These are phyloP conservation scores for Macquaria australasica DNA, from an alignment of 2,113 vertebrate species.

Conservation along the genomic window DNA sequence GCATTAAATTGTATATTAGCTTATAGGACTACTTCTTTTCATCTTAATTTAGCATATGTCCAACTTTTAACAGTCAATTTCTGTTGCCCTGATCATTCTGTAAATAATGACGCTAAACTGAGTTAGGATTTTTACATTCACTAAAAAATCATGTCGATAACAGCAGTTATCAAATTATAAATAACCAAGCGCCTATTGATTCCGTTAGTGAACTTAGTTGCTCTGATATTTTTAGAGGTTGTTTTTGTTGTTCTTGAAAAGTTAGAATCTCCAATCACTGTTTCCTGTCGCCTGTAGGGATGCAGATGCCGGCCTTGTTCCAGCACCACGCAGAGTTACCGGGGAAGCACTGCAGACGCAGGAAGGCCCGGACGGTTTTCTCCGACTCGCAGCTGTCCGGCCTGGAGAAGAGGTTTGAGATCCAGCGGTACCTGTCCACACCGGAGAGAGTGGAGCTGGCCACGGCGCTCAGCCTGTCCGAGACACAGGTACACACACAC, in stretches of 20 bases:
- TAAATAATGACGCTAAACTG: background rate
- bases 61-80: background rate
- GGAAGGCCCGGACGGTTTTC: conserved; percentile 97
- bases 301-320: conserved; percentile 95
- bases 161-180: background rate
- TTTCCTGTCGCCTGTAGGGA: conserved; percentile 76
- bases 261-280: background rate
- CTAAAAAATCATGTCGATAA: background rate
- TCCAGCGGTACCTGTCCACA: conserved; percentile 96
- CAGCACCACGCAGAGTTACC: conserved; percentile 93
- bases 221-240: background rate
- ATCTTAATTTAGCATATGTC: background rate
- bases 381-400: conserved; percentile 98
- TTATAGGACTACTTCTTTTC: background rate
- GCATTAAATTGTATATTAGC: background rate
- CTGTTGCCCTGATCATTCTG: background rate
- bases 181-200: too few relatives aligned
- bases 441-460: conserved; percentile 97
- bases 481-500: conserved; percentile 91
- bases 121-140: background rate
- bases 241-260: background rate
- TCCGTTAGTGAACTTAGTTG: background rate
- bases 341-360: conserved; percentile 95
- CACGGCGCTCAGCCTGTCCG: conserved; percentile 96
- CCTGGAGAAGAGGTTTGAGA: conserved; percentile 96